Conservation (phyloP, 2,797 vertebrate species). For the Melanotaenia parkinsoni region DNA sequence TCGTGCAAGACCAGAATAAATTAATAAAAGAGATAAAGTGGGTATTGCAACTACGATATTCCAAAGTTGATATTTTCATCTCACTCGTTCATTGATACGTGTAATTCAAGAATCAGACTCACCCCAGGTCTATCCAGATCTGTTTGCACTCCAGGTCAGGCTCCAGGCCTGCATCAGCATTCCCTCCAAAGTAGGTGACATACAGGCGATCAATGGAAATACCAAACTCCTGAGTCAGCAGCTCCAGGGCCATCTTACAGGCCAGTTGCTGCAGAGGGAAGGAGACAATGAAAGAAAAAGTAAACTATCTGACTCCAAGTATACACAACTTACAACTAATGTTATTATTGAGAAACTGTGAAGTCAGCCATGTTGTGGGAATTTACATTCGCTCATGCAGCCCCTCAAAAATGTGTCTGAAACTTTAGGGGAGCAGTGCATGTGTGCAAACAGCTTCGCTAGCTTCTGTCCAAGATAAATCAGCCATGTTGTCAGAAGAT, state of each 20-base stretch:
- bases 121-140: slow-evolving; percentile 98
- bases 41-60: too few species aligned
- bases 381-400: background rate
- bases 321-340: background rate
- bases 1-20: too few species aligned
- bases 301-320: background rate
- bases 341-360: background rate
- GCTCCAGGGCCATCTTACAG: slow-evolving; percentile 94
- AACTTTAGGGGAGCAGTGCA: background rate
- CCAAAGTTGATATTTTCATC: background rate
- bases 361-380: background rate
- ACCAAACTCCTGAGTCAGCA: slow-evolving; percentile 93
- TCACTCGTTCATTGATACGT: background rate
- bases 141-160: slow-evolving; percentile 96
- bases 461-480: background rate
- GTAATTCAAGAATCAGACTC: slow-evolving; percentile 56
- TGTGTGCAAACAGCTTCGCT: background rate
- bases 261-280: slow-evolving; percentile 87
- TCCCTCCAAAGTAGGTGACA: slow-evolving; percentile 96
- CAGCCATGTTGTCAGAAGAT: too few species aligned
- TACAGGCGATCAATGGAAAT: slow-evolving; percentile 94
- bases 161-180: slow-evolving; percentile 90
- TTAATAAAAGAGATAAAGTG: too few species aligned
- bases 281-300: background rate
- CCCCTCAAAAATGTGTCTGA: too few species aligned